Evolutionary conservation across 2,797 vertebrate species (phyloP), one percentile per base, ranked within the genome.

Genomic region (Tapera naevia): DNA sequence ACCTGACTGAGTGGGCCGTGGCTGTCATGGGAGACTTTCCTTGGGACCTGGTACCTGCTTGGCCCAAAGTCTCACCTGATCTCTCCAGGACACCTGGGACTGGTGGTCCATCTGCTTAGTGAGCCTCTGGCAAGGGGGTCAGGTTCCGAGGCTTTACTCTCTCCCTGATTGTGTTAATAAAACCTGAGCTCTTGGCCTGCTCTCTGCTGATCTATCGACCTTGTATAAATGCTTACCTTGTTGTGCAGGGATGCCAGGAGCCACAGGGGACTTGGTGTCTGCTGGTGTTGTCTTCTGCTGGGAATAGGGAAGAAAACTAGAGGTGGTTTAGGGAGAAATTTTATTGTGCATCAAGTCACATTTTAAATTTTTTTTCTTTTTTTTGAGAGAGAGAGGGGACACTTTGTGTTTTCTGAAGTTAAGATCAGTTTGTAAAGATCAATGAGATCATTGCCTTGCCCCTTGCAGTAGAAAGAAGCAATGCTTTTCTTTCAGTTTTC

Each of bases 141-240:
- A 21, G 35, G 82, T 57, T 46, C 62, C 1, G 78, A 89, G 91
- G 87, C 91, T 79, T 86, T 74, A 22, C 48, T 89, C 66, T 62
- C 80, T 73, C 8, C 48, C 86, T 2, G 3, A 76, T 64, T 88
- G 33, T 56, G 53, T 94, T 61, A 53, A 93, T 90, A 70, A 94
- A 91, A 75, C 72, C 70, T 51, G 35, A 58, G 76, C 62, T 89
- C 83, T 89, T 11, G 8, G 48, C 64, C 75, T 79, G 66, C 76
- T 92, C 89, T 89, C 91, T 91, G 92, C 94, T 94, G 51, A 92
- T 86, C 87, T 92, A 79, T 92, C 94, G 84, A 70, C 89, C 75
- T 74, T 51, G 83, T 80, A 23, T 73, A 94, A 93, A 67, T 57
- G 91, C 71, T 93, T 64, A 12, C 1, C 12, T 66, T 81, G 75